A percentile compares a stretch with the other conserved stretches of the same genome.
Conservation (phyloP, 2,113 vertebrate genomes). For the Thunnus thynnus region DNA sequence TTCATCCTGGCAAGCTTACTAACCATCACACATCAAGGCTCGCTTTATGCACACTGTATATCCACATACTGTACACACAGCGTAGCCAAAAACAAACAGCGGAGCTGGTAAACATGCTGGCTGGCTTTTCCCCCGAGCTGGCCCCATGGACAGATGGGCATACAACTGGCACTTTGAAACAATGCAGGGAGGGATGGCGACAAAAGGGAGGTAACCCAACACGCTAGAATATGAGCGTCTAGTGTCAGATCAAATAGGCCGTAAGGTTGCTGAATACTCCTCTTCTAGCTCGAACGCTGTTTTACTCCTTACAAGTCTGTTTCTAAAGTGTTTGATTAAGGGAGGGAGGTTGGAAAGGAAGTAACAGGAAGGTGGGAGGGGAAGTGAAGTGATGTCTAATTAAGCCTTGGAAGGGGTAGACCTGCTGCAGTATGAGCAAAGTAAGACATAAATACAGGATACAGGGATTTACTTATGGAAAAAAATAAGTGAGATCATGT, state of each 20-base stretch:
- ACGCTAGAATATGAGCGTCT: neutral
- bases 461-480: neutral
- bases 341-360: slow-evolving; percentile 30
- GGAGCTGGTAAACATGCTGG: slow-evolving; percentile 63
- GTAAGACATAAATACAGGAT: slow-evolving; percentile 17
- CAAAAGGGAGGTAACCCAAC: neutral
- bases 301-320: slow-evolving; percentile 16
- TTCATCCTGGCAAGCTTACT: slow-evolving; percentile 48
- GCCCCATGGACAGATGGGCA: slow-evolving; percentile 58
- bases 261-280: neutral
- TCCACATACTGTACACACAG: slow-evolving; percentile 4
- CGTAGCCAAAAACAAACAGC: slow-evolving; percentile 61
- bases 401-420: neutral
- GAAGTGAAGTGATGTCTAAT: neutral
- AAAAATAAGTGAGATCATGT: neutral
- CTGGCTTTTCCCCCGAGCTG: slow-evolving; percentile 15
- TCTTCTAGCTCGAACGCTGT: neutral
- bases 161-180: slow-evolving; percentile 51
- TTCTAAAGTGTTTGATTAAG: slow-evolving; percentile 37
- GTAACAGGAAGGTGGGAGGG: neutral
- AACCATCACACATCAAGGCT: slow-evolving; percentile 49
- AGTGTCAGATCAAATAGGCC: neutral
- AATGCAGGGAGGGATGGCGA: slow-evolving; percentile 24
- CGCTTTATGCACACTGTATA: slow-evolving; percentile 35
- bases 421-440: slow-evolving; percentile 21